phyloP scores from a whole-genome alignment of 2,797 vertebrate genomes.

The Rhinoraja longicauda region DNA sequence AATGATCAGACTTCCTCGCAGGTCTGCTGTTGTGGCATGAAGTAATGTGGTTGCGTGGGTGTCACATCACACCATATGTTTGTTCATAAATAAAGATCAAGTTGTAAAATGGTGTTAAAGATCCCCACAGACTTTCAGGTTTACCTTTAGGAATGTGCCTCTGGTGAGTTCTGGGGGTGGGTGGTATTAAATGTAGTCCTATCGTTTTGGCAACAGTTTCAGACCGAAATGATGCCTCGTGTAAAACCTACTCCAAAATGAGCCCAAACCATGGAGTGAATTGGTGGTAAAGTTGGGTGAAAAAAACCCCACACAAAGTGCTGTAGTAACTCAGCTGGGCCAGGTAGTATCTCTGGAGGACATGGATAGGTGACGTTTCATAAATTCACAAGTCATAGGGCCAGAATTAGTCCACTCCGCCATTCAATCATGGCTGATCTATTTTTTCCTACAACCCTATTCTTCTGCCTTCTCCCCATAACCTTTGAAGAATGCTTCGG shows the following conservation, averaged over 20 bases:
- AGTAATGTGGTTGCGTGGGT: neutral
- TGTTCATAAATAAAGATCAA: neutral
- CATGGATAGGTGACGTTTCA: too few species aligned
- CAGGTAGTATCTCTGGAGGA: too few species aligned
- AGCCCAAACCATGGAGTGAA: neutral
- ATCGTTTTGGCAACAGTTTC: neutral
- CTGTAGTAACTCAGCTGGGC: too few species aligned
- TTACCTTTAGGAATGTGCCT: neutral
- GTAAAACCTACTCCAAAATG: neutral
- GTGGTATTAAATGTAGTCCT: neutral
- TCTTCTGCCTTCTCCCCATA: too few species aligned
- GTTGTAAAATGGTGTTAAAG: neutral
- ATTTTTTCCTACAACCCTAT: too few species aligned
- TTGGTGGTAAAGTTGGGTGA: neutral
- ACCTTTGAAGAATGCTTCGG: too few species aligned
- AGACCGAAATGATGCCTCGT: neutral
- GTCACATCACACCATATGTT: neutral
- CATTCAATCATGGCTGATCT: too few species aligned
- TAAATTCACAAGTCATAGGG: too few species aligned
- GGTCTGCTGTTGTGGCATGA: neutral
- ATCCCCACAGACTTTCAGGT: neutral
- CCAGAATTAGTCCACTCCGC: too few species aligned
- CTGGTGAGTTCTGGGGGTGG: neutral
- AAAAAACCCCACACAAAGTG: too few species aligned
- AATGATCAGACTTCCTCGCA: neutral